Percentiles rank a stretch among this genome's conserved stretches.
phyloP scores from a whole-genome alignment of 2,888 invertebrate species.

The Cosmia pyralina region DNA sequence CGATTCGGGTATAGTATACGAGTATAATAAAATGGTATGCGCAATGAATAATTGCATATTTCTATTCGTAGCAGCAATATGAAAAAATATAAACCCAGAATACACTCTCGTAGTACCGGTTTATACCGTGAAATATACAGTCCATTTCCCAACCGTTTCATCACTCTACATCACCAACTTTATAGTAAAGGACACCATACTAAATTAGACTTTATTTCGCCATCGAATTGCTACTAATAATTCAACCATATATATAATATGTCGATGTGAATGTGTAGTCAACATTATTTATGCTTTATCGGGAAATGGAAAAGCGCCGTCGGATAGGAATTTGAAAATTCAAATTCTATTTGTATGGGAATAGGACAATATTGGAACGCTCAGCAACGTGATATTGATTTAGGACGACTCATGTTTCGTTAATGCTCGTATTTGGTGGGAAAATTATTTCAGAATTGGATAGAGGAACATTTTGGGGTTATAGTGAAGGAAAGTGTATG shows the following conservation, averaged over 20 bases:
- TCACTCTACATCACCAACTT: not conserved
- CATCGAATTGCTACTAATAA: constrained; percentile 6
- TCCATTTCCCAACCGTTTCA: not conserved
- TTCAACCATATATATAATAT: constrained; percentile 11
- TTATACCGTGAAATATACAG: not conserved
- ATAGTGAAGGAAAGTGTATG: not conserved
- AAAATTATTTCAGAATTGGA: constrained; percentile 11
- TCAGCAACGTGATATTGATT: constrained; percentile 50
- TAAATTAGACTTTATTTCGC: constrained; percentile 3
- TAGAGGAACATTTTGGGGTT: not conserved
- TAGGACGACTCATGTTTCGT: constrained; percentile 39
- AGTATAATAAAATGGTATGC: not conserved
- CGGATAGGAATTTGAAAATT: too few relatives aligned
- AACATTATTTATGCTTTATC: constrained; percentile 46
- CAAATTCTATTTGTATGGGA: constrained; percentile 58
- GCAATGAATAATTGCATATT: not conserved
- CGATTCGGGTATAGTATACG: not conserved
- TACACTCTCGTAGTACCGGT: not conserved
- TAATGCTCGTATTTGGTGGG: constrained; percentile 36
- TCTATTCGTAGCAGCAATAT: not conserved
- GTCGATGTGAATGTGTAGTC: constrained; percentile 28
- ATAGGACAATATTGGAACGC: constrained; percentile 43
- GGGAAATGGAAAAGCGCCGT: constrained; percentile 53
- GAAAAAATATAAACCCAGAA: not conserved
- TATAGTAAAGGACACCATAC: not conserved